Evolutionary conservation across 2,113 vertebrate species (phyloP).

Genomic region (Megalops atlanticus): DNA sequence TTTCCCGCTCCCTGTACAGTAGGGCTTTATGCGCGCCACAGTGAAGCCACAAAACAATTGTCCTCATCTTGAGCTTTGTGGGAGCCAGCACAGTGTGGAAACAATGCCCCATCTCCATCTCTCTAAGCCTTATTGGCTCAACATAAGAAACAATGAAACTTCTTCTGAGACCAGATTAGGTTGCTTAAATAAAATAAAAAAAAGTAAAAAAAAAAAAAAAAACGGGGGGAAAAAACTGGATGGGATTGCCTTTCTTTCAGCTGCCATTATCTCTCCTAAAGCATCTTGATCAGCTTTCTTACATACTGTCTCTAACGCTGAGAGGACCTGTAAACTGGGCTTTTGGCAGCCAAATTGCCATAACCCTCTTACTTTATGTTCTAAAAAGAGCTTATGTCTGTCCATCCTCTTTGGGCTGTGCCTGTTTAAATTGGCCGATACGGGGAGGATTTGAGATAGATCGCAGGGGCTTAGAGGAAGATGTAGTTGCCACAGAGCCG

Average conservation of each 20-base stretch:
- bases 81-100: conserved; percentile 66
- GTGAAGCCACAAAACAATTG: conserved; percentile 38
- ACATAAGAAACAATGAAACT: conserved; percentile 82
- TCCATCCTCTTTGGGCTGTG: conserved; percentile 72
- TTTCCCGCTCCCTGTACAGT: neutral
- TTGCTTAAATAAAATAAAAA: conserved; percentile 53
- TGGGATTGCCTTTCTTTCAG: conserved; percentile 67
- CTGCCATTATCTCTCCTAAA: conserved; percentile 68
- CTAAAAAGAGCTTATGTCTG: conserved; percentile 76
- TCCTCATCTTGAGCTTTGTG: conserved; percentile 60
- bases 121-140: conserved; percentile 79
- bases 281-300: conserved; percentile 76
- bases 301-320: conserved; percentile 59
- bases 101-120: conserved; percentile 65
- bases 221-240: conserved; percentile 36
- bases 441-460: conserved; percentile 77
- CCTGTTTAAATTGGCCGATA: conserved; percentile 77
- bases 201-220: conserved; percentile 16
- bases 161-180: conserved; percentile 84
- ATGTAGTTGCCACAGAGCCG: conserved; percentile 60
- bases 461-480: conserved; percentile 74
- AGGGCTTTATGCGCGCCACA: conserved; percentile 49
- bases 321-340: conserved; percentile 64
- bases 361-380: conserved; percentile 76
- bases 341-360: conserved; percentile 78